phyloP scores from a whole-genome alignment of 2,797 vertebrate species.

The Aphelocoma californica region DNA sequence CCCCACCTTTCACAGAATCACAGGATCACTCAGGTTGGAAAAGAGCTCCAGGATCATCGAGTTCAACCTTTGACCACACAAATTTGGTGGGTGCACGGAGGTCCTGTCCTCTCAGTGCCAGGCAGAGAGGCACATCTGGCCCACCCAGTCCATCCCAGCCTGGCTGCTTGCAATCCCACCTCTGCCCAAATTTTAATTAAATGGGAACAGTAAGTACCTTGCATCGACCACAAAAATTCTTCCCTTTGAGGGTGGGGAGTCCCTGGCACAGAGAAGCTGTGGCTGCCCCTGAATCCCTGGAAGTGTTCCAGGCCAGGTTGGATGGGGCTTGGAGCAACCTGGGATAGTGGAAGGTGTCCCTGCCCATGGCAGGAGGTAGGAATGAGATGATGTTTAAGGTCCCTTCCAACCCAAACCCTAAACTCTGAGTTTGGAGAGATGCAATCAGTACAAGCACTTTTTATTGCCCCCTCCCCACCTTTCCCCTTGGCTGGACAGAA shows the following conservation, averaged over 20 bases:
- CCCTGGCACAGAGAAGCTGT: neutral
- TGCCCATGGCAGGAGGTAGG: neutral
- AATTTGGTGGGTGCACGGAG: neutral
- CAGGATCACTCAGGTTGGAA: neutral
- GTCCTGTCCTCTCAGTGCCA: accelerated
- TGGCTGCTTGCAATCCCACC: neutral
- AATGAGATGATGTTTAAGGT: neutral
- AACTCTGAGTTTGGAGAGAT: neutral
- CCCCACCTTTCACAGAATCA: neutral
- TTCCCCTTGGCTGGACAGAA: neutral
- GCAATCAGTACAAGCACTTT: neutral
- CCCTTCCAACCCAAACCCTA: neutral
- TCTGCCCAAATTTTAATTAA: neutral
- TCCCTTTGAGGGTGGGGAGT: accelerated
- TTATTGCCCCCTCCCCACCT: neutral
- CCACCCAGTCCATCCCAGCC: neutral
- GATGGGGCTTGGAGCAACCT: accelerated
- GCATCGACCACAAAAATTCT: too few relatives aligned
- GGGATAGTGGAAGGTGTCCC: accelerated
- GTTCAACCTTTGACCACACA: neutral
- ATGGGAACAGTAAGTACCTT: neutral
- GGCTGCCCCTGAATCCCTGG: neutral
- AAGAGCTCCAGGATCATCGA: accelerated
- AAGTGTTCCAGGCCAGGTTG: accelerated
- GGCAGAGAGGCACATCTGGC: accelerated